Conservation (phyloP, 2,888 invertebrate species). For the Perdita meconis region DNA sequence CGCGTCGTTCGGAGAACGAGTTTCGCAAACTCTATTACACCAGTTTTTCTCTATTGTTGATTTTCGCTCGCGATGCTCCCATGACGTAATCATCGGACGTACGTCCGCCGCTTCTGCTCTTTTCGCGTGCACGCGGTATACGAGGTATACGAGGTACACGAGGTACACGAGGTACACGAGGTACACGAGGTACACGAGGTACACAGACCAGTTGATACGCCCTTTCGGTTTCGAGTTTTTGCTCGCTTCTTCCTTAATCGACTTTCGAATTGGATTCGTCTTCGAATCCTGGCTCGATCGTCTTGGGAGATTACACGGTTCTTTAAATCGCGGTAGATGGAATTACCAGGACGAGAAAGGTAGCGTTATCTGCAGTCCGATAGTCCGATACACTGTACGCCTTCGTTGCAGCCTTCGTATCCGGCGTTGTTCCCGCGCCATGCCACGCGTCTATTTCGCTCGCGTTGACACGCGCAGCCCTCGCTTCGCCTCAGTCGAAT, state of each 20-base stretch:
- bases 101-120: conserved; percentile 25
- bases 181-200: too few species aligned
- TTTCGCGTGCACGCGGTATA: conserved; percentile 13
- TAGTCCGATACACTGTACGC: conserved; percentile 21
- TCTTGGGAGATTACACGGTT: conserved; percentile 9
- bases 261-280: conserved; percentile 35
- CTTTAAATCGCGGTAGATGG: conserved; percentile 8
- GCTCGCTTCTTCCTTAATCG: conserved; percentile 13
- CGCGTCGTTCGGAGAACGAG: conserved; percentile 62
- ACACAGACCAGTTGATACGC: conserved; percentile 25
- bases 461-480: conserved; percentile 13
- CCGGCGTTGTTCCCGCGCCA: not conserved
- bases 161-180: too few species aligned
- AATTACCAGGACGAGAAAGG: conserved; percentile 16
- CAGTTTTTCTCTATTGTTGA: conserved; percentile 69
- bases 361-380: not conserved
- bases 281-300: not conserved
- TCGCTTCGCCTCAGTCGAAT: conserved; percentile 38
- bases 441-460: not conserved
- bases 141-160: too few species aligned
- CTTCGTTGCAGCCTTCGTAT: conserved; percentile 8
- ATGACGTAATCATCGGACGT: conserved; percentile 63
- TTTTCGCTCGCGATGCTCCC: conserved; percentile 72
- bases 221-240: conserved; percentile 28
- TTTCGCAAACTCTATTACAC: conserved; percentile 71